A percentile compares a stretch with the other conserved stretches of the same genome.
Conservation (phyloP, 2,797 vertebrate genomes). For the Anabacerthia variegaticeps region DNA sequence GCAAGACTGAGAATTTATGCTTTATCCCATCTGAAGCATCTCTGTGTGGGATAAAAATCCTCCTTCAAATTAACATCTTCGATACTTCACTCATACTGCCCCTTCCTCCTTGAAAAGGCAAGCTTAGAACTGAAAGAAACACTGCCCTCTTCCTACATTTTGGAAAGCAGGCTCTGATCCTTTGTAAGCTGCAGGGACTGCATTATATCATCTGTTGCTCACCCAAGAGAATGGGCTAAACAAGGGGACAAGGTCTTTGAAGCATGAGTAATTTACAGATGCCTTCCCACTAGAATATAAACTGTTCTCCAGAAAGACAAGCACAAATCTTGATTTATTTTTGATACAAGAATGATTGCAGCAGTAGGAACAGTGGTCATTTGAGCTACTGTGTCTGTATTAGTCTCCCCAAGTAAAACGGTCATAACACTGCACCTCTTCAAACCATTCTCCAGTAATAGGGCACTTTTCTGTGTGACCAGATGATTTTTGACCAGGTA, state of each 20-base stretch:
- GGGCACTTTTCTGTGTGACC: not conserved
- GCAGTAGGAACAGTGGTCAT: not conserved
- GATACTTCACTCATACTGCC: not conserved
- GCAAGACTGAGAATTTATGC: not conserved
- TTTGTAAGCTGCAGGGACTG: not conserved
- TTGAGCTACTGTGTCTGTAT: not conserved
- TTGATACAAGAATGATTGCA: not conserved
- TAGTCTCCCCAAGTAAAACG: not conserved
- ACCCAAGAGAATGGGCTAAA: not conserved
- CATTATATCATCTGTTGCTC: not conserved
- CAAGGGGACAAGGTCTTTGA: not conserved
- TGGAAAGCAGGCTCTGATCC: not conserved
- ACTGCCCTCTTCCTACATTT: constrained; percentile 34
- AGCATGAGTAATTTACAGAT: not conserved
- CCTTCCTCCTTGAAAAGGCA: constrained; percentile 13
- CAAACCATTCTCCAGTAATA: not conserved
- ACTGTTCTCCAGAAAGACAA: not conserved
- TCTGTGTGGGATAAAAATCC: not conserved
- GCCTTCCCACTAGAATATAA: not conserved
- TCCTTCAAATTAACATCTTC: not conserved
- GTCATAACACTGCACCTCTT: not conserved
- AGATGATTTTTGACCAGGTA: not conserved
- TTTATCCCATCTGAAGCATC: not conserved
- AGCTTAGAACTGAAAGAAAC: constrained; percentile 8
- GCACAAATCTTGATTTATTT: not conserved